These are phyloP conservation scores for Lateolabrax maculatus DNA, from an alignment of 2,797 vertebrate species.

Conservation along the genomic window DNA sequence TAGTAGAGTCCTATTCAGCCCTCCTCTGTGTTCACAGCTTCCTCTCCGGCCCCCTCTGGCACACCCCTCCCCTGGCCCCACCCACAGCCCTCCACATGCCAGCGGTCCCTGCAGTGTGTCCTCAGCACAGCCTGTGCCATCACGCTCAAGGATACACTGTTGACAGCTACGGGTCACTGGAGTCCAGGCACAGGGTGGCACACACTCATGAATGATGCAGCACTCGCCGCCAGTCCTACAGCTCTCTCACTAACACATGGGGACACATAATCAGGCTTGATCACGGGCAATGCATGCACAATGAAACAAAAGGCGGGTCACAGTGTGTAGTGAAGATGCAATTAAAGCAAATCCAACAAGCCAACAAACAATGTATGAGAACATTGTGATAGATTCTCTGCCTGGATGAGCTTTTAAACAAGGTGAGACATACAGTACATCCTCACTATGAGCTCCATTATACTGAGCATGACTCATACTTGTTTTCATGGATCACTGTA, in stretches of 20 bases:
- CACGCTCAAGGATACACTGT: conserved; percentile 75
- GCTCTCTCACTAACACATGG: conserved; percentile 60
- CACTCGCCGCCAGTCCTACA: conserved; percentile 45
- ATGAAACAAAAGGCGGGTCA: conserved; percentile 13
- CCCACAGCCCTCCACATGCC: conserved; percentile 62
- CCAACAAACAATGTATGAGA: conserved; percentile 26
- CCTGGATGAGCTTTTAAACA: conserved; percentile 28
- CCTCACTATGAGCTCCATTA: background rate
- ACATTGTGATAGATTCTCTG: conserved; percentile 18
- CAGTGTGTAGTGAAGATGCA: conserved; percentile 10
- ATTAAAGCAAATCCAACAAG: conserved; percentile 45
- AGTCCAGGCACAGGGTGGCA: conserved; percentile 72
- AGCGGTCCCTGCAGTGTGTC: conserved; percentile 63
- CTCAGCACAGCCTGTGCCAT: conserved; percentile 64
- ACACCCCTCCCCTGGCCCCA: conserved; percentile 38
- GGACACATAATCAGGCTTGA: conserved; percentile 61
- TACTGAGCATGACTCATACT: background rate
- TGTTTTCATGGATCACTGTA: background rate
- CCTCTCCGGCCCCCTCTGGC: conserved; percentile 15
- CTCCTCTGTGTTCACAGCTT: conserved; percentile 22
- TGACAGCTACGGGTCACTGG: conserved; percentile 80
- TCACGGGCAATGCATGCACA: conserved; percentile 32
- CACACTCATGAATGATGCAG: conserved; percentile 82
- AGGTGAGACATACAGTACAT: conserved; percentile 4
- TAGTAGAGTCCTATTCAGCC: conserved; percentile 9